Evolutionary conservation across 2,888 invertebrate species (phyloP).

Genomic region (Selenia dentaria): DNA sequence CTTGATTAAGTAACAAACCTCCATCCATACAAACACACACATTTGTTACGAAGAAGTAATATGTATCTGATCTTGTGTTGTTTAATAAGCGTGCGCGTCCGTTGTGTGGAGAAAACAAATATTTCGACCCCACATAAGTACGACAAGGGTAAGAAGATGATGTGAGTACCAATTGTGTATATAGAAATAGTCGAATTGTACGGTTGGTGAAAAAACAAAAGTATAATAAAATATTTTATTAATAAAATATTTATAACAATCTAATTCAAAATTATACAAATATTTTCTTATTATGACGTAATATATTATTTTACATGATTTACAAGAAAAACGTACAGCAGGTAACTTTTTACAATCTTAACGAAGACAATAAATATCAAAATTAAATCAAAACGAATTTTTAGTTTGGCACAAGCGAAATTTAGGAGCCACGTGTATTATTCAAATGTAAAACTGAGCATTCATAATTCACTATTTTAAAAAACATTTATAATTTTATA

Average conservation of each 20-base stretch:
- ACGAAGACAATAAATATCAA: slow-evolving; percentile 59
- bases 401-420: slow-evolving; percentile 69
- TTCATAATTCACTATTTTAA: slow-evolving; percentile 44
- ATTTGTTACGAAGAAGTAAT: too few species aligned
- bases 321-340: slow-evolving; percentile 57
- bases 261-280: slow-evolving; percentile 57
- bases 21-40: too few species aligned
- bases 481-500: slow-evolving; percentile 23
- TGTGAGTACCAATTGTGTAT: too few species aligned
- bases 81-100: too few species aligned
- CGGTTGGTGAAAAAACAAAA: too few species aligned
- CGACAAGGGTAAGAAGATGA: too few species aligned
- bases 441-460: slow-evolving; percentile 56
- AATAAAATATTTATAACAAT: slow-evolving; percentile 65
- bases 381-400: slow-evolving; percentile 11
- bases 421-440: slow-evolving; percentile 48
- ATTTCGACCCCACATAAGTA: too few species aligned
- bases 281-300: slow-evolving; percentile 46
- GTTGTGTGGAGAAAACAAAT: too few species aligned
- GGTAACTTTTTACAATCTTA: slow-evolving; percentile 66
- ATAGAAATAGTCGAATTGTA: too few species aligned
- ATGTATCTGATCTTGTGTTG: too few species aligned
- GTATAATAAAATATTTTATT: slow-evolving; percentile 71
- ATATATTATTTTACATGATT: slow-evolving; percentile 58
- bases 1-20: too few species aligned